Evolutionary conservation across 2,113 vertebrate genomes (phyloP).

Genomic region (Prinia subflava): DNA sequence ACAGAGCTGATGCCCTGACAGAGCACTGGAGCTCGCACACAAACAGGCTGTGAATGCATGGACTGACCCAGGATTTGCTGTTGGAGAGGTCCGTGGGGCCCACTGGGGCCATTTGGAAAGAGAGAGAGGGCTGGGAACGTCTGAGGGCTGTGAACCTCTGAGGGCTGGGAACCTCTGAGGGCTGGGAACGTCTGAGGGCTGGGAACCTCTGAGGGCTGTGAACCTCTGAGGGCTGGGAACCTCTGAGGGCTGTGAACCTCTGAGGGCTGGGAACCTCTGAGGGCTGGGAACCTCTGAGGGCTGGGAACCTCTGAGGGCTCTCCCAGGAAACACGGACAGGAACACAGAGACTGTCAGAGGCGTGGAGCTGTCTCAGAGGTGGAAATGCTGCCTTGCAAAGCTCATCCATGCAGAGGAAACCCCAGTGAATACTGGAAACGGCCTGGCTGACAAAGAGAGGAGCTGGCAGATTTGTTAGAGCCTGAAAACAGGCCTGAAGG

Average conservation of each 20-base stretch:
- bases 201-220: too few relatives aligned
- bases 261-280: too few relatives aligned
- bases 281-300: too few relatives aligned
- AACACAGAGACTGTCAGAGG: rapidly evolving
- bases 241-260: too few relatives aligned
- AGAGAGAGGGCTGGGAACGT: too few relatives aligned
- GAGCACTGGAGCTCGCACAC: rapidly evolving
- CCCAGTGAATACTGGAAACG: rapidly evolving
- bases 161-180: too few relatives aligned
- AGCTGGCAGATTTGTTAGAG: too few relatives aligned
- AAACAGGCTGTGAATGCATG: rapidly evolving
- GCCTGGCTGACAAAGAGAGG: neutral
- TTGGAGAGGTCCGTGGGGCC: rapidly evolving
- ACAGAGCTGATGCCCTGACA: neutral
- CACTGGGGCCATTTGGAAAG: too few relatives aligned
- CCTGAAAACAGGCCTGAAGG: neutral
- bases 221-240: too few relatives aligned
- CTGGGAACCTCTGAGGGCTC: neutral
- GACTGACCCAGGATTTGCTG: neutral
- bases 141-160: too few relatives aligned
- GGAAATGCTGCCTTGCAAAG: rapidly evolving
- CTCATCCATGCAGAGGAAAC: neutral
- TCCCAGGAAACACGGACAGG: neutral
- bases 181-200: too few relatives aligned
- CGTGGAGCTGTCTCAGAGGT: rapidly evolving